phyloP scores from a whole-genome alignment of 2,113 vertebrate species.

The Microtus ochrogaster region DNA sequence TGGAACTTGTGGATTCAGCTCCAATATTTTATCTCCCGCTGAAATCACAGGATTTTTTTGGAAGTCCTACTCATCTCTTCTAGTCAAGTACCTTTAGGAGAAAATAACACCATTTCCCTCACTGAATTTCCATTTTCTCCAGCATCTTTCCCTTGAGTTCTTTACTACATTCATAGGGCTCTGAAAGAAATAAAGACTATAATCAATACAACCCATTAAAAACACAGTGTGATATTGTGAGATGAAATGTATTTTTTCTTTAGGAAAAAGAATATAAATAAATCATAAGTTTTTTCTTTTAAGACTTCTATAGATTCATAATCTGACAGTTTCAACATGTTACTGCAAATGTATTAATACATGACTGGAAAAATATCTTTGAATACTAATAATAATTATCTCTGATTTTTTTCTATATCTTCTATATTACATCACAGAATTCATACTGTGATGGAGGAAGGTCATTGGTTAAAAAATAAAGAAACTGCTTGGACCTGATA shows the following conservation, averaged over 20 bases:
- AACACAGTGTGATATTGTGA: slow-evolving; percentile 47
- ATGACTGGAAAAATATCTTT: background rate
- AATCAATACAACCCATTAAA: slow-evolving; percentile 43
- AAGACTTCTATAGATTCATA: background rate
- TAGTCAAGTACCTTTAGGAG: background rate
- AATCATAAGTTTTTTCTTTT: slow-evolving; percentile 35
- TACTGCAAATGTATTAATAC: slow-evolving; percentile 32
- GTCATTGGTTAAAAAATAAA: too few relatives aligned
- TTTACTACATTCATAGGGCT: background rate
- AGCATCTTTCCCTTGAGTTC: background rate
- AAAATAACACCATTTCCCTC: background rate
- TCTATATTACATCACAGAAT: slow-evolving; percentile 4
- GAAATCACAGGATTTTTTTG: background rate
- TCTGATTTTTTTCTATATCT: background rate
- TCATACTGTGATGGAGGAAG: background rate
- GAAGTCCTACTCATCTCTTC: background rate
- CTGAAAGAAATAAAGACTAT: slow-evolving; percentile 23
- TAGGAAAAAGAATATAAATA: slow-evolving; percentile 19
- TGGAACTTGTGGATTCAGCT: background rate
- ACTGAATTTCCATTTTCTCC: background rate
- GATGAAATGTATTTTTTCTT: slow-evolving; percentile 52
- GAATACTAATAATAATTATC: background rate
- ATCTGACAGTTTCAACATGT: background rate
- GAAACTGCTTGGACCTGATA: too few relatives aligned
- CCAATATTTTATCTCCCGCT: background rate